These are phyloP conservation scores for Delichon dasypus DNA, from an alignment of 2,797 vertebrate species.

Conservation along the genomic window DNA sequence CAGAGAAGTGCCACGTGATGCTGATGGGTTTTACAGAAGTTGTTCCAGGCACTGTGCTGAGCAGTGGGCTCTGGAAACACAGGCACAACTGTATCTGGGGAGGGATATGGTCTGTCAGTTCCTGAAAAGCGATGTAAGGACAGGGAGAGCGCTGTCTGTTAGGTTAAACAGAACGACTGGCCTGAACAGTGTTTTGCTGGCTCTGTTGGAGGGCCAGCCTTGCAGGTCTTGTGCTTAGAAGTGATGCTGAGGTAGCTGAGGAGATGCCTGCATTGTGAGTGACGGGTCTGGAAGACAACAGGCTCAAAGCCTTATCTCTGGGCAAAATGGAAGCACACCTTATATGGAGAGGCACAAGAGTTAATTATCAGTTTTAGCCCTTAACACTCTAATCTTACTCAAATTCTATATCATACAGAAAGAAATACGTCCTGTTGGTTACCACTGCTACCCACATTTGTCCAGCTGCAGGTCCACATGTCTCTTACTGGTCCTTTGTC, in stretches of 20 bases:
- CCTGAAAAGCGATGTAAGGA: neutral
- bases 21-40: neutral
- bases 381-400: neutral
- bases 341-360: neutral
- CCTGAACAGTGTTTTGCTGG: neutral
- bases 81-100: neutral
- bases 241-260: neutral
- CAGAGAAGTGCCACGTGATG: neutral
- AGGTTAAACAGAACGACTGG: neutral
- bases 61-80: neutral
- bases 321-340: neutral
- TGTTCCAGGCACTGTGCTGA: neutral
- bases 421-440: neutral
- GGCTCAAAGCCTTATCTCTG: neutral
- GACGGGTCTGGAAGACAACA: neutral
- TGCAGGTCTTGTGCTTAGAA: neutral
- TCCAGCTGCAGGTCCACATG: neutral
- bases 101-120: neutral
- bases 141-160: neutral
- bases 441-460: neutral
- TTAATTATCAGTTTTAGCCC: neutral
- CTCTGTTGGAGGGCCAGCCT: neutral
- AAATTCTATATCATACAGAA: neutral
- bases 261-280: neutral
- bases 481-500: neutral